phyloP scores from a whole-genome alignment of 2,797 vertebrate species.

The Podarcis siculus region DNA sequence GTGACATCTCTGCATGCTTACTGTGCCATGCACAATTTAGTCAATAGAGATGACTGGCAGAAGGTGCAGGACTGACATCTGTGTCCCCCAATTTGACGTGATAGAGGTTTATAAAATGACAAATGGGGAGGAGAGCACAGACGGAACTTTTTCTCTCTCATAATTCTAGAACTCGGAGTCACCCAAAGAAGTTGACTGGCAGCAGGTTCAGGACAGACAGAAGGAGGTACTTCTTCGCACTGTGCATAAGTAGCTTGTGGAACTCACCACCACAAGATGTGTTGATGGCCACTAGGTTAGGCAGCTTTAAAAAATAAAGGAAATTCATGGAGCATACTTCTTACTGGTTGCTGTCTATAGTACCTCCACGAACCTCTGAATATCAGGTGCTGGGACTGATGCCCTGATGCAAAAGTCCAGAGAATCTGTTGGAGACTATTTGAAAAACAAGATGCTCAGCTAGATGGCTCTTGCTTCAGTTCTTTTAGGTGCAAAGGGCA shows the following conservation, averaged over 20 bases:
- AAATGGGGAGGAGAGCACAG: conserved; percentile 14
- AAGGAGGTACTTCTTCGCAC: conserved; percentile 2
- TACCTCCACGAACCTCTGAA: not conserved
- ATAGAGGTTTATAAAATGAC: not conserved
- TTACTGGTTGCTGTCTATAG: not conserved
- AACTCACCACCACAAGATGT: not conserved
- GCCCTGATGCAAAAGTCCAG: too few species aligned
- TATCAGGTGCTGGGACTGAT: not conserved
- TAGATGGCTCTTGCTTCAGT: not conserved
- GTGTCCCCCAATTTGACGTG: not conserved
- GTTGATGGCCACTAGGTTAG: not conserved
- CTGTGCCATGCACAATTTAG: not conserved
- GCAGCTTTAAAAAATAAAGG: not conserved
- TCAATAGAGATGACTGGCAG: not conserved
- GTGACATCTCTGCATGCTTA: not conserved
- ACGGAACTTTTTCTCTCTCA: conserved; percentile 26
- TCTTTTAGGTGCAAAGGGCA: not conserved
- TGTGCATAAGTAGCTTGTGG: not conserved
- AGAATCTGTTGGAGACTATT: not conserved
- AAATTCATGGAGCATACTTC: not conserved
- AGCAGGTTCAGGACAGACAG: conserved; percentile 17
- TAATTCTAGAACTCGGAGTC: conserved; percentile 19
- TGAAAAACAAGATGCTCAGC: not conserved
- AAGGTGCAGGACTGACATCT: not conserved
- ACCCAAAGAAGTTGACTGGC: conserved; percentile 14